Evolutionary conservation across 2,113 vertebrate genomes (phyloP).

Genomic region (Rhinoderma darwinii): DNA sequence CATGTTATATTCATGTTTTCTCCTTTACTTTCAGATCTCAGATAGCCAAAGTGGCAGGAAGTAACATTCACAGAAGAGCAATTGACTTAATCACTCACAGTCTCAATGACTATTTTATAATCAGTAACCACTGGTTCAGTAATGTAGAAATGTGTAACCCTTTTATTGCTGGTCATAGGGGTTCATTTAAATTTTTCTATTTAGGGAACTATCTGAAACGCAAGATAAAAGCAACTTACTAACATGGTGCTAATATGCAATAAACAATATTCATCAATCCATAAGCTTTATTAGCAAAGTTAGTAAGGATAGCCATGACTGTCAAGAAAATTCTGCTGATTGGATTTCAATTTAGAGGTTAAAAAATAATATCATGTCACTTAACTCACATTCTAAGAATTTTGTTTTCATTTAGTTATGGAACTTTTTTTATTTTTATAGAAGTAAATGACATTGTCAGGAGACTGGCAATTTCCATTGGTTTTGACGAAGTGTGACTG

Average conservation of each 20-base stretch:
- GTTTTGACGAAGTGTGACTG: too few relatives aligned
- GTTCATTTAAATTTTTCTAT: not conserved
- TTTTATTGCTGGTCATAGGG: not conserved
- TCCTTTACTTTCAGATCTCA: not conserved
- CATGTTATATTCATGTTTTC: not conserved
- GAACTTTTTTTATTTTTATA: too few relatives aligned
- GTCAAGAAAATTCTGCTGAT: too few relatives aligned
- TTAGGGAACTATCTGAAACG: not conserved
- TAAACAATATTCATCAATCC: too few relatives aligned
- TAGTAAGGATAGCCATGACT: not conserved
- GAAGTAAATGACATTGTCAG: not conserved
- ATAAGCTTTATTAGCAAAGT: too few relatives aligned
- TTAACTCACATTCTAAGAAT: too few relatives aligned
- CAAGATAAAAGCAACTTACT: not conserved
- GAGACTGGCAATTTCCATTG: too few relatives aligned
- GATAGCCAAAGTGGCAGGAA: slow-evolving; percentile 19
- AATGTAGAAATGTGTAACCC: slow-evolving; percentile 24
- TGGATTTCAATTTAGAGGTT: too few relatives aligned
- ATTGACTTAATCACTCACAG: slow-evolving; percentile 15
- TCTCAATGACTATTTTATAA: slow-evolving; percentile 11
- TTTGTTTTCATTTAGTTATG: too few relatives aligned
- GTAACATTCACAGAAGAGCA: slow-evolving; percentile 28
- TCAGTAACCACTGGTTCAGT: slow-evolving; percentile 29
- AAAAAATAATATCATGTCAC: too few relatives aligned
- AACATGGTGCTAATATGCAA: not conserved